Evolutionary conservation across 2,113 vertebrate genomes (phyloP), one percentile per base, ranked within the genome.

Genomic region (Zingel zingel): DNA sequence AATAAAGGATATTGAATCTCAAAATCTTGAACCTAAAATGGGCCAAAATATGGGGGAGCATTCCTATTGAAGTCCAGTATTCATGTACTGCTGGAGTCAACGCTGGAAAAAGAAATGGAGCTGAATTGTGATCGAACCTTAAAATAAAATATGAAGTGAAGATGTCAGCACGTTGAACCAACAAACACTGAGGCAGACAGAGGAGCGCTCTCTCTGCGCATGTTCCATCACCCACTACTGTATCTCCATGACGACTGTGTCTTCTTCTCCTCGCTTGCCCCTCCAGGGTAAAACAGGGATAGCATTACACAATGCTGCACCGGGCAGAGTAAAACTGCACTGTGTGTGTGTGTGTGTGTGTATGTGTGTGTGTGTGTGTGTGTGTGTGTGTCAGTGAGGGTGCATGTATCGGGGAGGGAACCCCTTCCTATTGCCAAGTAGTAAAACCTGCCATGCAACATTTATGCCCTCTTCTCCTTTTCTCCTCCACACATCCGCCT

Each of bases 381-480:
- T 39, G 72, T 4, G 62, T 69, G 79, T 69, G 78, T 86, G 82
- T 86, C 83, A 84, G 83, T 6, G 57, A 74, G 65, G 65, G 47
- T 87, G 78, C 62, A 69, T 63, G 74, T 43, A 81, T 10, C 62
- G 3, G 72, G 33, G 16, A 81, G 85, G 88, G 79, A 86, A 91
- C 56, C 84, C 84, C 86, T 72, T 21, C 39, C 69, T 83, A 91
- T 81, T 82, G 66, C 86, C 90, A 91, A 89, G 90, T 83, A 88
- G 89, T 90, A 89, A 88, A 92, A 87, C 57, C 74, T 72, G n/a
- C 71, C 13, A 83, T 93, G 69, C 76, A 93, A 90, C 90, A 93
- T 94, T 92, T 70, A 93, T 89, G 54, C 64, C 43, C 59, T 43
- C 14, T 36, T 59, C 85, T 78, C 45, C 12, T 30, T 59, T 70